Evolutionary conservation across 1,140 invertebrate species (phyloP), one percentile per base, ranked within the genome.

Genomic region (Oedothorax gibbosus): DNA sequence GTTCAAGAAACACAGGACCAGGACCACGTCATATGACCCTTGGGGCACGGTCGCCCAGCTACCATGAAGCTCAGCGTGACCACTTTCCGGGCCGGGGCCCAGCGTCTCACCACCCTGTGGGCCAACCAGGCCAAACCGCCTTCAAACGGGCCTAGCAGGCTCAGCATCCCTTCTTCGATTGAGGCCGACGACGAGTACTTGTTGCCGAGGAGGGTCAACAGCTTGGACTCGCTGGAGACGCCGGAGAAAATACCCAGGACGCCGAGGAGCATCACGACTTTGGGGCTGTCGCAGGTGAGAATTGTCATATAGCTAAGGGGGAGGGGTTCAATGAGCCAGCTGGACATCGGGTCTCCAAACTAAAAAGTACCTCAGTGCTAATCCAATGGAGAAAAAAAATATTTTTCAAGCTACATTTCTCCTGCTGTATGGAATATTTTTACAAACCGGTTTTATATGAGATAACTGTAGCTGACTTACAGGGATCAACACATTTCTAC

Each of bases 11-110:
- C n/a, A n/a, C n/a, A n/a, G n/a, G n/a, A n/a, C n/a, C n/a, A n/a
- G 10, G 56, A 51, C 14, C n/a, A 15, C 20, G 35, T 8, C 35
- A 73, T 83, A 21, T 83, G 81, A 83, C 81, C 81, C 18, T 83
- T 66, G 71, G 71, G 69, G 49, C 57, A 66, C n/a, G 81, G 81
- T 72, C 81, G 71, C 7, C 69, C n/a, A 62, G 81, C 81, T 56
- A 77, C 65, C 54, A 87, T 87, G 86, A 87, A 87, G 68, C 75
- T 87, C 20, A 87, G 86, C 75, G 85, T 87, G 15, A 86, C 85
- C 35, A 86, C 86, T 0, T 87, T 81, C 57, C 35, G 85, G 54
- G 86, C 86, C 9, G 71, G 85, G 15, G 60, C 78, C 15, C 85
- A 87, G 69, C 60, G 86, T 20, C 75, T 87, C 53, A 77, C 68